Evolutionary conservation across 2,797 vertebrate genomes (phyloP).

Genomic region (Hoplostethus mediterraneus): DNA sequence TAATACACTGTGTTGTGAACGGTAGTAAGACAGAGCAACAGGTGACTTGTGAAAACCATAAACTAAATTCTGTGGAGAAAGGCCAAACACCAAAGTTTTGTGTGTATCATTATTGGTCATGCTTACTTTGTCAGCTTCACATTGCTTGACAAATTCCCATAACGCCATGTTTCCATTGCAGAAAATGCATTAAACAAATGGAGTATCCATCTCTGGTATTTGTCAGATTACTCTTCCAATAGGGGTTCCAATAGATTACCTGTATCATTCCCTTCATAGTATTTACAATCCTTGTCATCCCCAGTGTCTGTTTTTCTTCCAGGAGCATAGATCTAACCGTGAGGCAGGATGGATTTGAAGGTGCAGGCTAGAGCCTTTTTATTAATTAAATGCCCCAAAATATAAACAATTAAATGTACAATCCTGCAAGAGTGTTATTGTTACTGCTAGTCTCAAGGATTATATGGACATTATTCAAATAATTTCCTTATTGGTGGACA

Average conservation of each 20-base stretch:
- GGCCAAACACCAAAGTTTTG: slow-evolving; percentile 2
- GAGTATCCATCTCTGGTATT: not conserved
- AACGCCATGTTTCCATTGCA: slow-evolving; percentile 1
- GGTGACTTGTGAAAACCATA: not conserved
- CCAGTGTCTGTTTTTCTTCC: slow-evolving; percentile 1
- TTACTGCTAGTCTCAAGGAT: not conserved
- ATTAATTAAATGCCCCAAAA: slow-evolving; percentile 11
- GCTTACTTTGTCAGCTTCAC: slow-evolving; percentile 6
- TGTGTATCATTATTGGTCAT: slow-evolving; percentile 9
- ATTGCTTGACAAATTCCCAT: not conserved
- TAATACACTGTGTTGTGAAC: not conserved
- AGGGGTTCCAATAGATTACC: not conserved
- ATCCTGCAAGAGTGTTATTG: not conserved
- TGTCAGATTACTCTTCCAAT: not conserved
- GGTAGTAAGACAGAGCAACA: not conserved
- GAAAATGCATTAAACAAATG: slow-evolving; percentile 5
- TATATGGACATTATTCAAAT: no score
- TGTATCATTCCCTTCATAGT: slow-evolving; percentile 7
- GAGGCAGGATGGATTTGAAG: slow-evolving; percentile 11
- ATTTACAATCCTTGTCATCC: slow-evolving; percentile 1
- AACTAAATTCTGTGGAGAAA: not conserved
- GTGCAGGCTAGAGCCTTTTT: not conserved
- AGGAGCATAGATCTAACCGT: not conserved
- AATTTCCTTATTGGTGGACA: no score
- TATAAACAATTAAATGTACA: not conserved